These are phyloP conservation scores for Spodoptera exigua DNA, from an alignment of 2,888 invertebrate genomes.

Conservation along the genomic window DNA sequence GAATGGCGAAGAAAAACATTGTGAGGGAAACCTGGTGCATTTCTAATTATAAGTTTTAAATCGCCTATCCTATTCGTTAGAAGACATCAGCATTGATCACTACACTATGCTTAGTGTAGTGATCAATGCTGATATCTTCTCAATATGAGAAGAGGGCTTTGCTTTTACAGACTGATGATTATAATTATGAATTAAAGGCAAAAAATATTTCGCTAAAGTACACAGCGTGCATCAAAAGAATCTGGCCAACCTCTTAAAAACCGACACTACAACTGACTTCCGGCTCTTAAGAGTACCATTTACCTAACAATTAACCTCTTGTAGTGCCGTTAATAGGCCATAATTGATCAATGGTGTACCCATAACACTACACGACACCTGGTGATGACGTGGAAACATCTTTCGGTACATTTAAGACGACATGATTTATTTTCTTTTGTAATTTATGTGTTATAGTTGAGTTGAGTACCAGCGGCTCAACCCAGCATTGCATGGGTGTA, in stretches of 20 bases:
- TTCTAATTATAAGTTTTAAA: too few relatives aligned
- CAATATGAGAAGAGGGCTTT: too few relatives aligned
- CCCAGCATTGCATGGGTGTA: too few relatives aligned
- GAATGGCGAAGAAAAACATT: too few relatives aligned
- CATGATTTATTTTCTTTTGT: slow-evolving; percentile 19
- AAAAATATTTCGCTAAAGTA: slow-evolving; percentile 1
- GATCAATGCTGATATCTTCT: too few relatives aligned
- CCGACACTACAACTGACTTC: slow-evolving; percentile 65
- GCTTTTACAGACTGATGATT: too few relatives aligned
- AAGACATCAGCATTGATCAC: too few relatives aligned
- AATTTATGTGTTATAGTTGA: not conserved
- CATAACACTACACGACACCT: slow-evolving; percentile 60
- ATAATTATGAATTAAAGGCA: too few relatives aligned
- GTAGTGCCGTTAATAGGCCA: slow-evolving; percentile 59
- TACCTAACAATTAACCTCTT: slow-evolving; percentile 67
- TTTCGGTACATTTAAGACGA: slow-evolving; percentile 44
- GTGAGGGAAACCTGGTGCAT: too few relatives aligned
- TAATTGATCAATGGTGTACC: slow-evolving; percentile 61
- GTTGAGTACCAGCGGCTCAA: too few relatives aligned
- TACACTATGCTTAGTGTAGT: too few relatives aligned
- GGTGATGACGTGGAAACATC: slow-evolving; percentile 59
- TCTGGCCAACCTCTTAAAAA: slow-evolving; percentile 36
- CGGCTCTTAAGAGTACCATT: slow-evolving; percentile 58
- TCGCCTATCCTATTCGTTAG: too few relatives aligned
- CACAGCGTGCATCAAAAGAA: slow-evolving; percentile 33